Percentiles rank a stretch among this genome's conserved stretches.
These are phyloP conservation scores for Nematostella vectensis DNA, from an alignment of 92 coral and sea anemone species.

Conservation along the genomic window DNA sequence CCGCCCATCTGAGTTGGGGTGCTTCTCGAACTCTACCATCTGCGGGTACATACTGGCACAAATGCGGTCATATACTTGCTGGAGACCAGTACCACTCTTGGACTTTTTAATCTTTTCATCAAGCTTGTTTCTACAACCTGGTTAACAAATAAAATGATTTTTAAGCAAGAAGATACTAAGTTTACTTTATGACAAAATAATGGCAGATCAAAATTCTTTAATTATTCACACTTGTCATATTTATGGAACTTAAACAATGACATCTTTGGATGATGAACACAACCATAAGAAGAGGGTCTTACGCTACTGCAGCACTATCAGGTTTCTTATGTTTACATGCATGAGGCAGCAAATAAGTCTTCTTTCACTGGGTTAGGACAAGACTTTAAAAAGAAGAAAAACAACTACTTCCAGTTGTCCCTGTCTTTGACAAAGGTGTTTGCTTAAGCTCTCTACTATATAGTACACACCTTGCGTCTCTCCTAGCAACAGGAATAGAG, in stretches of 20 bases:
- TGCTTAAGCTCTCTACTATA: too few relatives aligned
- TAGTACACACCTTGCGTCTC: constrained; percentile 71
- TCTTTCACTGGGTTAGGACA: too few relatives aligned
- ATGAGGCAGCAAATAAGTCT: too few relatives aligned
- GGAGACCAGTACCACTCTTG: constrained; percentile 37
- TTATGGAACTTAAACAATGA: too few relatives aligned
- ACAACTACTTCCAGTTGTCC: too few relatives aligned
- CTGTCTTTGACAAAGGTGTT: too few relatives aligned
- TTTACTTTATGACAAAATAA: not conserved
- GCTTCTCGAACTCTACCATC: constrained; percentile 51
- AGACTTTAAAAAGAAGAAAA: too few relatives aligned
- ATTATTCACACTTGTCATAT: not conserved
- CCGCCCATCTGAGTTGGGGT: constrained; percentile 4
- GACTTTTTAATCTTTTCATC: constrained; percentile 27
- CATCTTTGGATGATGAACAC: too few relatives aligned
- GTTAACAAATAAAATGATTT: not conserved
- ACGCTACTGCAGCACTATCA: too few relatives aligned
- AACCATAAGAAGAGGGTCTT: too few relatives aligned
- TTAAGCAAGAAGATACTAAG: not conserved
- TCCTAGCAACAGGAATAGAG: constrained; percentile 60
- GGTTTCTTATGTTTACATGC: too few relatives aligned
- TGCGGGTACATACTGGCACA: constrained; percentile 82
- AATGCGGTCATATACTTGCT: constrained; percentile 55
- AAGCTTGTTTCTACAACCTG: constrained; percentile 58
- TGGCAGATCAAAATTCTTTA: not conserved